Conservation (phyloP, 2,888 invertebrate species). For the Ophion ventricosus region DNA sequence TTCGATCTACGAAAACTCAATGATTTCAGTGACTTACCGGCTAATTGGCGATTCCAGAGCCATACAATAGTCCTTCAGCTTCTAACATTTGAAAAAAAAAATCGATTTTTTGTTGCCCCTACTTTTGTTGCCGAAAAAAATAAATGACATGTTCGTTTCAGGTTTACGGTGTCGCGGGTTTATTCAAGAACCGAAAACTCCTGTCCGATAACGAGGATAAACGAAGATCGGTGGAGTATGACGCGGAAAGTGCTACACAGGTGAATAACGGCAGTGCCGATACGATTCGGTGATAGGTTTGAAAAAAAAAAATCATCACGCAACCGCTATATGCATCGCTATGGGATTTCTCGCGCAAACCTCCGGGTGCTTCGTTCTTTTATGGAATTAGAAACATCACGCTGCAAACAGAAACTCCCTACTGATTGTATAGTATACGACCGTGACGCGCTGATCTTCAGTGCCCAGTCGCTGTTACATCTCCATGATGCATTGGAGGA, state of each 20-base stretch:
- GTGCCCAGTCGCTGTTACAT: conserved; percentile 64
- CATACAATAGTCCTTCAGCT: too few species aligned
- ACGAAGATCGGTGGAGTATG: conserved; percentile 75
- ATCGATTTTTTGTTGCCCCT: too few species aligned
- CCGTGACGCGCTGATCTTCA: conserved; percentile 66
- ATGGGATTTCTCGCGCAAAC: conserved; percentile 34
- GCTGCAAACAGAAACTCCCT: conserved; percentile 12
- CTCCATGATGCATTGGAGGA: conserved; percentile 31
- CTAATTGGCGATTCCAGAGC: too few species aligned
- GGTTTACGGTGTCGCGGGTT: conserved; percentile 76
- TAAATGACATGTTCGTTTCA: conserved; percentile 61
- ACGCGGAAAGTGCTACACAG: conserved; percentile 79
- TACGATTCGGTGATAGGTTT: conserved; percentile 73
- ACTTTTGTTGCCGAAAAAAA: too few species aligned
- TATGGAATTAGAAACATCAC: neutral
- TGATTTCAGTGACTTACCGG: too few species aligned
- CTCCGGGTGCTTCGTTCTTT: neutral
- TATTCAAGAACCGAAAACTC: conserved; percentile 74
- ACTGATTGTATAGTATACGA: conserved; percentile 45
- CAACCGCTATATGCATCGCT: conserved; percentile 50
- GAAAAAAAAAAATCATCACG: conserved; percentile 23
- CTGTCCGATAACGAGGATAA: conserved; percentile 69
- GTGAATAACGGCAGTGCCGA: conserved; percentile 82
- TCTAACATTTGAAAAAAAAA: too few species aligned
- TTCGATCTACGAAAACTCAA: too few species aligned